Percentiles rank a stretch among this genome's conserved stretches.
Evolutionary conservation across 2,888 invertebrate genomes (phyloP).

Genomic region (Pristionchus japonicus): DNA sequence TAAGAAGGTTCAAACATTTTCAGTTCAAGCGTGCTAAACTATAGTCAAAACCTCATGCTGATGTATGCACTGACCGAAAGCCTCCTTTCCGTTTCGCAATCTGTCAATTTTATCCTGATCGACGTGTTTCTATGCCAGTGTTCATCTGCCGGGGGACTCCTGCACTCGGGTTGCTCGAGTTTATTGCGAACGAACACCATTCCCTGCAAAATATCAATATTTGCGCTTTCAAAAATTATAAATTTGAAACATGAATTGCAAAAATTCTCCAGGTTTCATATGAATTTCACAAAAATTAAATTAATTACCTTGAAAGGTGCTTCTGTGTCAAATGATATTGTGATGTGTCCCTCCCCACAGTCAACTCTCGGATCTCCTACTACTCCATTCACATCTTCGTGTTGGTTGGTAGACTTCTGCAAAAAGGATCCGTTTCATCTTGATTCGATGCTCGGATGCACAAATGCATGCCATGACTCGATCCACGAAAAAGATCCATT

Average conservation of each 20-base stretch:
- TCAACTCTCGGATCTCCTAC: constrained; percentile 71
- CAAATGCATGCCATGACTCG: neutral
- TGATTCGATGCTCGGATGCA: neutral
- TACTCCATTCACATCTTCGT: constrained; percentile 59
- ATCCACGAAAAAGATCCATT: neutral
- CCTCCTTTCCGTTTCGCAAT: constrained; percentile 17
- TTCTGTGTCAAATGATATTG: constrained; percentile 30
- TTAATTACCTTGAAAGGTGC: neutral
- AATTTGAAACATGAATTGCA: neutral
- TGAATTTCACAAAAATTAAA: neutral
- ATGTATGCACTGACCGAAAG: constrained; percentile 29
- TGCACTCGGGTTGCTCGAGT: constrained; percentile 42
- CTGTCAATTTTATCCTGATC: constrained; percentile 31
- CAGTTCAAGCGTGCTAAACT: too few relatives aligned
- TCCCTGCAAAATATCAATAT: neutral
- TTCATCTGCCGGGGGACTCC: constrained; percentile 38
- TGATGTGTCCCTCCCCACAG: constrained; percentile 67
- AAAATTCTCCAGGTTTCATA: neutral
- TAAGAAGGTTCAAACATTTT: too few relatives aligned
- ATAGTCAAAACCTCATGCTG: too few relatives aligned
- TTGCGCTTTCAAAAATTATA: neutral
- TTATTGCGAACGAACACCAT: constrained; percentile 44
- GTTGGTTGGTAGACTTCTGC: neutral
- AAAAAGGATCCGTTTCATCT: neutral
- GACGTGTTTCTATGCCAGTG: constrained; percentile 38